Percentiles rank a stretch among this genome's conserved stretches.
These are phyloP conservation scores for Sebastes hubbsi DNA, from an alignment of 2,797 vertebrate species.

Conservation along the genomic window DNA sequence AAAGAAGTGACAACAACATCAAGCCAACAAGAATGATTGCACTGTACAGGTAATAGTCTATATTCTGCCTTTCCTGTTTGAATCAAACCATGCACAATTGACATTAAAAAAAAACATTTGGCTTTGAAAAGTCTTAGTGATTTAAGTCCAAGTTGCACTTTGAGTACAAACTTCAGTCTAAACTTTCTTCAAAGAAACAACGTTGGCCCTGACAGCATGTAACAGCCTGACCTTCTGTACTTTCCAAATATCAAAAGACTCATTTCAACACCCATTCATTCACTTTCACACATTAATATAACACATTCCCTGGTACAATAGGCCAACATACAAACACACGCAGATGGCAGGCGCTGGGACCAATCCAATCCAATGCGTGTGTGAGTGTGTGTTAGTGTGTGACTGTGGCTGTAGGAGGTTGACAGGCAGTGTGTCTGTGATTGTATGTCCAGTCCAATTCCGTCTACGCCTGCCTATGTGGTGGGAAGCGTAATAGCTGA, in stretches of 20 bases:
- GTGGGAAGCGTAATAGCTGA: slow-evolving; percentile 11
- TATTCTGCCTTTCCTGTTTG: not conserved
- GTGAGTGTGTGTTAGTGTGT: slow-evolving; percentile 10
- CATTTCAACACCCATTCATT: slow-evolving; percentile 83
- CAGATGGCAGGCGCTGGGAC: slow-evolving; percentile 80
- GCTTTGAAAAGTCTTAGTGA: slow-evolving; percentile 45
- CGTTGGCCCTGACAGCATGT: slow-evolving; percentile 77
- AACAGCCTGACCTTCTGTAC: slow-evolving; percentile 83
- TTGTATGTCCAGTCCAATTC: slow-evolving; percentile 65
- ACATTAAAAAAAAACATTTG: slow-evolving; percentile 22
- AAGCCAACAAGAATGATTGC: not conserved
- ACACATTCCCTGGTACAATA: slow-evolving; percentile 83
- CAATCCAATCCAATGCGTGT: slow-evolving; percentile 69
- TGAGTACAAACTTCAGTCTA: slow-evolving; percentile 66
- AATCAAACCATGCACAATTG: slow-evolving; percentile 21
- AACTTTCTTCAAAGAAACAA: slow-evolving; percentile 79
- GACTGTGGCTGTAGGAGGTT: slow-evolving; percentile 73
- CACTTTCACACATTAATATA: slow-evolving; percentile 82
- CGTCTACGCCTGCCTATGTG: slow-evolving; percentile 28
- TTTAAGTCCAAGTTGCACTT: slow-evolving; percentile 60
- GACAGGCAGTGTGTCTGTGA: slow-evolving; percentile 69
- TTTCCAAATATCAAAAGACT: slow-evolving; percentile 84
- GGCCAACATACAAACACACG: slow-evolving; percentile 84
- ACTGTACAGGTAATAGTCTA: slow-evolving; percentile 25
- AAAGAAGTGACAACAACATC: slow-evolving; percentile 10